These are phyloP conservation scores for Cinclus cinclus DNA, from an alignment of 2,113 vertebrate species.

Conservation along the genomic window DNA sequence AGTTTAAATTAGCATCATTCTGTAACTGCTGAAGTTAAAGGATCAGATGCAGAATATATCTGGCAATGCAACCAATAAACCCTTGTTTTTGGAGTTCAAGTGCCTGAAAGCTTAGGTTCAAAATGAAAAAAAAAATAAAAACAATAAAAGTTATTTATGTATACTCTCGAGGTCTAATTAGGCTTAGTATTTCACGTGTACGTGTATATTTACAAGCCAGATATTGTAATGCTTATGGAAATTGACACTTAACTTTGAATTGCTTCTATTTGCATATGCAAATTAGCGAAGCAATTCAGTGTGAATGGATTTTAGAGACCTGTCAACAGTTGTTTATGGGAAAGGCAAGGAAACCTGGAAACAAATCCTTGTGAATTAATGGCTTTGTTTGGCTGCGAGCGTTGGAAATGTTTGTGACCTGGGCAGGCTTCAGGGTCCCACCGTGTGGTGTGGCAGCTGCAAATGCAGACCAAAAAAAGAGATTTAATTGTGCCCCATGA, in stretches of 20 bases:
- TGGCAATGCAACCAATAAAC: not conserved
- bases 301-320: slow-evolving; percentile 17
- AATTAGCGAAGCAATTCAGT: slow-evolving; percentile 27
- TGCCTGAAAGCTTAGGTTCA: slow-evolving; percentile 41
- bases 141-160: slow-evolving; percentile 56
- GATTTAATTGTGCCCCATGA: not conserved
- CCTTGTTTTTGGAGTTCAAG: not conserved
- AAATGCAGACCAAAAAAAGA: not conserved
- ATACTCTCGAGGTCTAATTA: slow-evolving; percentile 63
- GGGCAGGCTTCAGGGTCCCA: not conserved
- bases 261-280: slow-evolving; percentile 63
- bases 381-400: not conserved
- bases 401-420: not conserved
- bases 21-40: not conserved
- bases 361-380: not conserved
- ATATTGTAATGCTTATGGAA: slow-evolving; percentile 66
- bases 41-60: not conserved
- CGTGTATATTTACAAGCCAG: slow-evolving; percentile 3
- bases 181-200: slow-evolving; percentile 29
- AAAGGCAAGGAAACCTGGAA: not conserved
- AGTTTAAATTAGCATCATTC: not conserved
- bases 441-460: fast-evolving
- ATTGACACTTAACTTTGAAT: slow-evolving; percentile 67
- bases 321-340: slow-evolving; percentile 21
- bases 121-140: not conserved